Base-by-base conservation (phyloP, 2,113 vertebrate genomes). In the Bambusicola thoracicus region DNA sequence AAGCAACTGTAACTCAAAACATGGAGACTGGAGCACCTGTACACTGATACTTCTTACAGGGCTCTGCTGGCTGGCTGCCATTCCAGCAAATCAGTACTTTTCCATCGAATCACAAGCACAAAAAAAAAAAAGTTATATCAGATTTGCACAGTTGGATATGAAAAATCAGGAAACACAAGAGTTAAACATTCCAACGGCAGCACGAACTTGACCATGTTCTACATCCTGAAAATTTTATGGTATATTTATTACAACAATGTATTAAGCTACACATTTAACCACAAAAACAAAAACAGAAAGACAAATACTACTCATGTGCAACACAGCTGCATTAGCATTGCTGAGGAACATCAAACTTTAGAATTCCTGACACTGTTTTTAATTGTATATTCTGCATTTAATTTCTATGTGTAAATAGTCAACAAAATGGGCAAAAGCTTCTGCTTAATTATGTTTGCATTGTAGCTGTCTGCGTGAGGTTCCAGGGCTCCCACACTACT, bases 211-310 rank as follows among this genome's bases (percentile, higher is more conserved):
- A 81, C 87, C 73, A 7, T 91, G 94, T 89, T 91, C 76, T 90
- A 96, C 91, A 95, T 94, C 82, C 91, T 95, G 96, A 95, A 86
- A 95, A 94, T 92, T 95, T 94, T 92, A 97, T 91, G 82, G 89
- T 56, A 16, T 92, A 93, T 95, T 96, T 96, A 95, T 96, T 94
- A 90, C 80, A 92, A 92, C 91, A 93, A 81, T 94, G 96, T 83
- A 96, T 90, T 94, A 83, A 95, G 91, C 93, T 93, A 83, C 81
- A 92, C 87, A 75, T 90, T 69, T 80, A 89, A 94, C 95, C 96
- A 94, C 96, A 94, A 94, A 96, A 96, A 90, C 58, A 96, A 95
- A 93, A 95, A 89, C 91, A 96, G 87, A 93, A 67, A 86, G 93
- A 74, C 72, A 96, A 95, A 69, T 3, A 81, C 48, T 51, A 36